These are phyloP conservation scores for Drosophila paranaensis DNA, from an alignment of 2,888 invertebrate species.

Conservation along the genomic window DNA sequence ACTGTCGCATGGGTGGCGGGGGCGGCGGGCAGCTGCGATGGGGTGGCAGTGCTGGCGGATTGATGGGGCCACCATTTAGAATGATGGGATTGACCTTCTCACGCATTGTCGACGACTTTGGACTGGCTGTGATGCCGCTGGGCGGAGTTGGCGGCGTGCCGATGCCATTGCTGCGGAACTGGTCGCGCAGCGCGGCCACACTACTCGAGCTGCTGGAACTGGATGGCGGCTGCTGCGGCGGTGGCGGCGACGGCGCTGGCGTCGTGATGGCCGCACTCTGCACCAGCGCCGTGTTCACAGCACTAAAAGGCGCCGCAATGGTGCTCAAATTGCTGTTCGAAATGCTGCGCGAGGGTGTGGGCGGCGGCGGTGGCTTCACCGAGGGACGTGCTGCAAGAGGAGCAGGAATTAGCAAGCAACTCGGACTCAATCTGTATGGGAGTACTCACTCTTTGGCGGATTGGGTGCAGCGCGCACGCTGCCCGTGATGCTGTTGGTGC, in stretches of 20 bases:
- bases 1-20: slow-evolving; percentile 83
- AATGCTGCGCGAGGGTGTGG: slow-evolving; percentile 84
- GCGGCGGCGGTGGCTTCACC: slow-evolving; percentile 85
- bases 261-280: slow-evolving; percentile 62
- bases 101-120: slow-evolving; percentile 59
- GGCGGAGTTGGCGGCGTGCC: slow-evolving; percentile 68
- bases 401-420: slow-evolving; percentile 1
- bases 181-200: slow-evolving; percentile 83
- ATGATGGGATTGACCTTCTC: slow-evolving; percentile 79
- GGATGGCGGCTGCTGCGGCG: slow-evolving; percentile 66
- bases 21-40: slow-evolving; percentile 85
- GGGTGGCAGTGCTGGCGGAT: slow-evolving; percentile 84
- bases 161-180: slow-evolving; percentile 80
- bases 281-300: slow-evolving; percentile 75
- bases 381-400: slow-evolving; percentile 81
- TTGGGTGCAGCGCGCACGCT: slow-evolving; percentile 82
- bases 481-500: slow-evolving; percentile 59
- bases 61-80: slow-evolving; percentile 79
- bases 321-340: slow-evolving; percentile 84
- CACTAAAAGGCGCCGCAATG: slow-evolving; percentile 71
- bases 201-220: slow-evolving; percentile 80
- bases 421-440: too few relatives aligned
- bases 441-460: slow-evolving; percentile 82
- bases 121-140: slow-evolving; percentile 59
- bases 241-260: slow-evolving; percentile 66